Conservation (phyloP, 2,888 invertebrate genomes). For the Phalera bucephala region DNA sequence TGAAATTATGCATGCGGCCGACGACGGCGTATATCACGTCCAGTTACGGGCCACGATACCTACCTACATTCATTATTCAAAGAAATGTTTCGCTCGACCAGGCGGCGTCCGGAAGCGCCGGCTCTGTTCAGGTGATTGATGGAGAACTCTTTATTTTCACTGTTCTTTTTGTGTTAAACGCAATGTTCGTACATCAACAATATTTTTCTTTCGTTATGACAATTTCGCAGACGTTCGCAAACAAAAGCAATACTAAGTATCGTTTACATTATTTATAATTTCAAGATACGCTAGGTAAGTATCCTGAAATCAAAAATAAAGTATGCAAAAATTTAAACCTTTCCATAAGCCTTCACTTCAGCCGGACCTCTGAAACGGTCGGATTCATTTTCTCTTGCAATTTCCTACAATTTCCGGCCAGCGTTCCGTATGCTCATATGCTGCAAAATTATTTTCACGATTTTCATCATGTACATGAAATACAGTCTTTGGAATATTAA, state of each 20-base stretch:
- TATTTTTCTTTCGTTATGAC: constrained; percentile 5
- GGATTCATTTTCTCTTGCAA: constrained; percentile 82
- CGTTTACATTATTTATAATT: neutral
- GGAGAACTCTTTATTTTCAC: constrained; percentile 73
- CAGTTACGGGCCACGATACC: constrained; percentile 81
- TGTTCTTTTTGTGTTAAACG: constrained; percentile 54
- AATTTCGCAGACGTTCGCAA: neutral
- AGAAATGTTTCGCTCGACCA: constrained; percentile 81
- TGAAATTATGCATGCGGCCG: constrained; percentile 83
- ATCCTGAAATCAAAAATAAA: no score
- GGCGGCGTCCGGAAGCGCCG: constrained; percentile 73
- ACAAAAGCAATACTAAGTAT: neutral
- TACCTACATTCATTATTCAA: constrained; percentile 82
- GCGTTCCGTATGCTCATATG: constrained; percentile 68
- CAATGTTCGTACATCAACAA: constrained; percentile 32
- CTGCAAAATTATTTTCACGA: constrained; percentile 71
- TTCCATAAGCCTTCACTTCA: constrained; percentile 29
- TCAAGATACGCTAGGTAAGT: no score
- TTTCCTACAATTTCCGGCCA: constrained; percentile 82
- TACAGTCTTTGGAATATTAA: no score
- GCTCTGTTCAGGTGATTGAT: constrained; percentile 80
- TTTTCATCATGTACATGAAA: no score
- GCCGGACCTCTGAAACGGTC: constrained; percentile 69
- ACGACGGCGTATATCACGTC: constrained; percentile 83
- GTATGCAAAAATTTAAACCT: constrained; percentile 36